phyloP scores from a whole-genome alignment of 2,797 vertebrate species.

The Calcarius lapponicus region DNA sequence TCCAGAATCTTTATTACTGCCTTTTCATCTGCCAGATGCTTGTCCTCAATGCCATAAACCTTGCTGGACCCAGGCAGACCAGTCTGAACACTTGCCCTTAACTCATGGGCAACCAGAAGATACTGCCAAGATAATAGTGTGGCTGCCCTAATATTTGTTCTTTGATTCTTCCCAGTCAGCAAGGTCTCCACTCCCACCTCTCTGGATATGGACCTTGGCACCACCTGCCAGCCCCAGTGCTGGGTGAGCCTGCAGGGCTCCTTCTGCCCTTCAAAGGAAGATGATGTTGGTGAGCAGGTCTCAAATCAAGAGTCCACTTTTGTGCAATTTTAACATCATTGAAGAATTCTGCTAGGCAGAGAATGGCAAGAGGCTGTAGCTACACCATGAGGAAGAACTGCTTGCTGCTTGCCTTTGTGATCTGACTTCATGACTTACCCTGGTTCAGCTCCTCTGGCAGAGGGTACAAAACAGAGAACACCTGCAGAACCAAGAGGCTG shows the following conservation, averaged over 20 bases:
- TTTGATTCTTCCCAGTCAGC: neutral
- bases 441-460: neutral
- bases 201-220: neutral
- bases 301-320: rapidly evolving
- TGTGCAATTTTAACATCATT: neutral
- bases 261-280: neutral
- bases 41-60: neutral
- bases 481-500: neutral
- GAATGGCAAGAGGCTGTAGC: neutral
- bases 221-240: neutral
- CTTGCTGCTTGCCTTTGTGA: neutral
- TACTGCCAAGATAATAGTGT: neutral
- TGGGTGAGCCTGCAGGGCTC: neutral
- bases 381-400: neutral
- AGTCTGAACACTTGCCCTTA: neutral
- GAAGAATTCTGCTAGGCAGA: neutral
- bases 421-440: neutral
- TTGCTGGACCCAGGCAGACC: neutral
- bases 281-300: neutral
- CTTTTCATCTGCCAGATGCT: neutral
- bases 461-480: neutral
- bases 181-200: neutral
- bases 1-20: neutral
- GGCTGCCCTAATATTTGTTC: neutral
- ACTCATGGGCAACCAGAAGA: neutral